A percentile compares a stretch with the other conserved stretches of the same genome.
Conservation (phyloP, 2,797 vertebrate genomes). For the Melanotaenia nigrans region DNA sequence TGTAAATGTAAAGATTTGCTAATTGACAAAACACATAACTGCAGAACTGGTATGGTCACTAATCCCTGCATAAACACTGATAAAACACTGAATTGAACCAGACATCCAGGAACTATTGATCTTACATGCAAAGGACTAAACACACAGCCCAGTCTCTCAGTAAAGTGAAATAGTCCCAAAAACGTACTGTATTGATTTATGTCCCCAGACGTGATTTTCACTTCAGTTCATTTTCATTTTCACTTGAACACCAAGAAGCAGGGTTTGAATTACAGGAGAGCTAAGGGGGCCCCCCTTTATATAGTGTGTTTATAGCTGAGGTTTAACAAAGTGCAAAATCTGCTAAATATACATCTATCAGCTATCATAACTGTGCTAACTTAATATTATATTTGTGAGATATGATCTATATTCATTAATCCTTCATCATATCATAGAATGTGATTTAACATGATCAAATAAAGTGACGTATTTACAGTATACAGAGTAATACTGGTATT, state of each 20-base stretch:
- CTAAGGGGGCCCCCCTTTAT: not conserved
- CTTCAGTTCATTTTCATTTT: too few relatives aligned
- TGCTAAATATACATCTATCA: not conserved
- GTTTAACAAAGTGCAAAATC: not conserved
- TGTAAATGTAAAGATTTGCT: too few relatives aligned
- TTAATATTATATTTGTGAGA: not conserved
- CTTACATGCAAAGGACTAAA: not conserved
- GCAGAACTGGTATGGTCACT: not conserved
- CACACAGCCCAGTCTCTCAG: not conserved
- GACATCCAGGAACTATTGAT: not conserved
- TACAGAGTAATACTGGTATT: slow-evolving; percentile 2
- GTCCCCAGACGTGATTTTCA: not conserved
- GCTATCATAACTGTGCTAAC: not conserved
- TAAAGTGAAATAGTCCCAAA: not conserved
- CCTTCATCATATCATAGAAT: not conserved
- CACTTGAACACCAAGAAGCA: not conserved
- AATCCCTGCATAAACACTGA: not conserved
- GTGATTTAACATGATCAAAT: too few relatives aligned
- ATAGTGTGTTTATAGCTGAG: not conserved
- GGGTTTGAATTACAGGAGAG: not conserved
- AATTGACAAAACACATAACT: too few relatives aligned
- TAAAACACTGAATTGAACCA: not conserved
- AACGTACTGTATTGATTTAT: not conserved
- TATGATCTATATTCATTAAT: not conserved
- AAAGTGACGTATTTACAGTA: slow-evolving; percentile 13